Evolutionary conservation across 30 jellyfish, hydroid and myxozoan species (phyloP), one percentile per base, ranked within the genome.

Genomic region (Cassiopea andromeda): DNA sequence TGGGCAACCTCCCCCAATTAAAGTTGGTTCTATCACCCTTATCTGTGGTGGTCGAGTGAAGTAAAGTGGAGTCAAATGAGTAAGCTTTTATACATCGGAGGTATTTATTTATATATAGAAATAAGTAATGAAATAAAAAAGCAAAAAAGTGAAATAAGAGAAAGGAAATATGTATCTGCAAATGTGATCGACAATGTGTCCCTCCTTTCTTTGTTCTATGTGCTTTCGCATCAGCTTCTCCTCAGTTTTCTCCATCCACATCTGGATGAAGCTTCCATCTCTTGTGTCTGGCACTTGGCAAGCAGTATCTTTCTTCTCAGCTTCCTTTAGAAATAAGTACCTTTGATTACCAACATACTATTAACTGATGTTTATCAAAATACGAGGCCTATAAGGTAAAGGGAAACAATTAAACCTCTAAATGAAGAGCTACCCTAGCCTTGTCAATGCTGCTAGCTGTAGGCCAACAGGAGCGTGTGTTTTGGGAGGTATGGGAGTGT

Each of bases 101-200:
- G 73, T 27, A 27, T 27, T 9, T 14, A 7, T 27, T 27, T 19
- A 70, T 19, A 19, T 54, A 70, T 70, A 54, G 38, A 43, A 7
- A 43, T 70, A 77, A 1, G 3, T 2, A 50, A 48, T 18, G 10
- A 61, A 13, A 44, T 80, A 80, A 2, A 61, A 13, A 9, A 61
- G 6, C 6, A 80, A 12, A 60, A 80, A 80, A 9, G n/a, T 75
- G 38, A 80, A 8, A 1, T 80, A 80, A 14, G 78, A 80, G 47
- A 80, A 59, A 44, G 89, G 89, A 80, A 80, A 60, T 69, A 59
- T 8, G 46, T 80, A 80, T 80, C 89, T 58, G 66, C 79, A 80
- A 8, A 80, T 6, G 5, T 64, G 38, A 68, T 80, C 89, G 44
- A 80, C 14, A 10, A n/a, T 3, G 16, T 80, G 89, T 45, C 69